Conservation (phyloP, 2,888 invertebrate genomes). For the Polyploca ridens region DNA sequence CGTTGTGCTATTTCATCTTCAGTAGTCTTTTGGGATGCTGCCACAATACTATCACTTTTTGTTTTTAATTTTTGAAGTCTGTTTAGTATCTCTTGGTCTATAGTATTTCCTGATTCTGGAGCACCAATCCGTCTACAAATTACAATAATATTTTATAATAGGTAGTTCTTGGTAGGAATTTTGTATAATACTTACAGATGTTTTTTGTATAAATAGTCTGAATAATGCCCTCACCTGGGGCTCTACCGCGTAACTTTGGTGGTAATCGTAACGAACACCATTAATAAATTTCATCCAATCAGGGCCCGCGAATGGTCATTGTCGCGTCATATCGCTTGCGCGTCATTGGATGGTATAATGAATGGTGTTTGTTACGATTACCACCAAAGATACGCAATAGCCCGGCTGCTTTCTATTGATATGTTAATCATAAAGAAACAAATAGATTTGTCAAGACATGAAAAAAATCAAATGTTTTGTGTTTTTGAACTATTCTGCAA, state of each 20-base stretch:
- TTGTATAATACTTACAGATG: not conserved
- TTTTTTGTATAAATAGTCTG: no score
- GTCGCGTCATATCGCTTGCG: no score
- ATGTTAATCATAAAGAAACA: no score
- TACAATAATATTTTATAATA: not conserved
- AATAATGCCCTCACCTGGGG: not conserved
- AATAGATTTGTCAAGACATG: not conserved
- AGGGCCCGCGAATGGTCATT: no score
- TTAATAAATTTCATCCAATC: no score
- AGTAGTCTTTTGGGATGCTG: slow-evolving; percentile 27
- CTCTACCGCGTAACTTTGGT: no score
- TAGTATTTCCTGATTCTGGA: slow-evolving; percentile 64
- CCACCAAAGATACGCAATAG: no score
- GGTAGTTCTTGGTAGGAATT: not conserved
- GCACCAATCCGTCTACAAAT: slow-evolving; percentile 41
- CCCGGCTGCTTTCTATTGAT: not conserved
- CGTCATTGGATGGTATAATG: no score
- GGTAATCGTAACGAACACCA: no score
- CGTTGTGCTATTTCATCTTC: slow-evolving; percentile 59
- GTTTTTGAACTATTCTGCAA: no score
- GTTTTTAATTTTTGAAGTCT: slow-evolving; percentile 89
- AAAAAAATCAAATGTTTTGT: no score
- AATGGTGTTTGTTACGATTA: no score
- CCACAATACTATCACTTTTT: slow-evolving; percentile 80
- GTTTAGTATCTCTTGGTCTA: slow-evolving; percentile 86